A percentile compares a stretch with the other conserved stretches of the same genome.
These are phyloP conservation scores for Microchirus variegatus DNA, from an alignment of 2,797 vertebrate species.

Conservation along the genomic window DNA sequence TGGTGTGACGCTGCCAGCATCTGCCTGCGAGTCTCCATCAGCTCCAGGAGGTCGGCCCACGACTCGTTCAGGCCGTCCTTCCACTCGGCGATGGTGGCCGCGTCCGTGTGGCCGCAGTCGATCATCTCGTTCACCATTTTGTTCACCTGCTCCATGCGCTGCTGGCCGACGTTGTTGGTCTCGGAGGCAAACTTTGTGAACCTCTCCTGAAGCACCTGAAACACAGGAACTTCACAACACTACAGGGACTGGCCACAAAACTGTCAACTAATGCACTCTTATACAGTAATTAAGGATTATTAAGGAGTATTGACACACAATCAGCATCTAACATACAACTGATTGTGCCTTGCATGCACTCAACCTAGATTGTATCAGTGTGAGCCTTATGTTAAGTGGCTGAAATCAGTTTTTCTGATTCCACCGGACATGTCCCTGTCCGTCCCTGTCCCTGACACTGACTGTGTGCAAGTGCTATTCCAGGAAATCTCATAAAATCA, in stretches of 20 bases:
- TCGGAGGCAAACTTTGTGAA: constrained; percentile 93
- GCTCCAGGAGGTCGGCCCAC: constrained; percentile 94
- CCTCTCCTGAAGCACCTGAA: constrained; percentile 88
- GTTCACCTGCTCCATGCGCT: constrained; percentile 89
- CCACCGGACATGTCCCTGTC: too few relatives aligned
- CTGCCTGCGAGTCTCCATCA: constrained; percentile 93
- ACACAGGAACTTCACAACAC: constrained; percentile 5
- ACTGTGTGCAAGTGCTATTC: too few relatives aligned
- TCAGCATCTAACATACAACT: too few relatives aligned
- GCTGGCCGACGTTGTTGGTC: constrained; percentile 89
- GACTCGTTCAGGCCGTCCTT: constrained; percentile 94
- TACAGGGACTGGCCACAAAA: constrained; percentile 5
- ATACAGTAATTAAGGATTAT: too few relatives aligned
- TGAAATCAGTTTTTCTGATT: too few relatives aligned
- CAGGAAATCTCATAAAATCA: too few relatives aligned
- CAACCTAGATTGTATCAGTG: too few relatives aligned
- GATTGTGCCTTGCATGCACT: too few relatives aligned
- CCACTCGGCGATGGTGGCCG: constrained; percentile 94
- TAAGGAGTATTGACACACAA: background rate
- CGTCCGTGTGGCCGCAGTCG: constrained; percentile 88
- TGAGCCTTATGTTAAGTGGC: too few relatives aligned
- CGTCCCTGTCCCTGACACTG: too few relatives aligned
- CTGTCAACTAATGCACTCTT: background rate
- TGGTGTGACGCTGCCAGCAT: constrained; percentile 91
- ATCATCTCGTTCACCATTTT: constrained; percentile 91